Conservation (phyloP, 2,797 vertebrate genomes). For the Danio tinwini region DNA sequence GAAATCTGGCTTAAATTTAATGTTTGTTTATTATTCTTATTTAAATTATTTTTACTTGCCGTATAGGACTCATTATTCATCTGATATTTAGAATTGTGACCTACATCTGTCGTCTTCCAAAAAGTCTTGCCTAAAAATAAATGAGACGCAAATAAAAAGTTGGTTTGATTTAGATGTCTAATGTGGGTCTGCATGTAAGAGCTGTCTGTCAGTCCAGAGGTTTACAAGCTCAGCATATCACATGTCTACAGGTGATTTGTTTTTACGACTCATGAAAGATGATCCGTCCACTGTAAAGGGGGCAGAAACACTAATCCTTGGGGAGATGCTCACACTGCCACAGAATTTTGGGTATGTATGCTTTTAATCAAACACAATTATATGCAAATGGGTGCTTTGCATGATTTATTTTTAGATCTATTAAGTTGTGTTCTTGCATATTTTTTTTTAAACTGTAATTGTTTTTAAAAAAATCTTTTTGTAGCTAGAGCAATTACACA, state of each 20-base stretch:
- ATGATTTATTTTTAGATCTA: no score
- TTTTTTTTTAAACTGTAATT: no score
- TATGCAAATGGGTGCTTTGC: no score
- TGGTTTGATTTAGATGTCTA: slow-evolving; percentile 1
- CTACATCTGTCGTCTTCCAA: background rate
- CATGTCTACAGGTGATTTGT: slow-evolving; percentile 83
- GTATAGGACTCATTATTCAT: background rate
- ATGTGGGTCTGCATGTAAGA: background rate
- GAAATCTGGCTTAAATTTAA: background rate
- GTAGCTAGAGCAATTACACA: no score
- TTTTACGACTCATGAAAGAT: slow-evolving; percentile 90
- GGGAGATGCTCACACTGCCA: slow-evolving; percentile 97
- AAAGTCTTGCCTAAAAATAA: background rate
- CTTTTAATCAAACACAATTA: no score
- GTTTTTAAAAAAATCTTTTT: no score
- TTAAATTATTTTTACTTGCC: background rate
- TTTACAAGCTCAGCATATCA: slow-evolving; percentile 34
- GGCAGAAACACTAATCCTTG: slow-evolving; percentile 92
- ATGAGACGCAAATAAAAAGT: background rate
- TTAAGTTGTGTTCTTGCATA: no score
- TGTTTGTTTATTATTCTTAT: background rate
- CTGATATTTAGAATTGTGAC: background rate
- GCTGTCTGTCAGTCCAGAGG: slow-evolving; percentile 11
- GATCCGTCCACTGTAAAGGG: slow-evolving; percentile 96
- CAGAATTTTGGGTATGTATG: slow-evolving; percentile 94